These are phyloP conservation scores for Bombus consobrinus DNA, from an alignment of 1,140 invertebrate genomes.

Conservation along the genomic window DNA sequence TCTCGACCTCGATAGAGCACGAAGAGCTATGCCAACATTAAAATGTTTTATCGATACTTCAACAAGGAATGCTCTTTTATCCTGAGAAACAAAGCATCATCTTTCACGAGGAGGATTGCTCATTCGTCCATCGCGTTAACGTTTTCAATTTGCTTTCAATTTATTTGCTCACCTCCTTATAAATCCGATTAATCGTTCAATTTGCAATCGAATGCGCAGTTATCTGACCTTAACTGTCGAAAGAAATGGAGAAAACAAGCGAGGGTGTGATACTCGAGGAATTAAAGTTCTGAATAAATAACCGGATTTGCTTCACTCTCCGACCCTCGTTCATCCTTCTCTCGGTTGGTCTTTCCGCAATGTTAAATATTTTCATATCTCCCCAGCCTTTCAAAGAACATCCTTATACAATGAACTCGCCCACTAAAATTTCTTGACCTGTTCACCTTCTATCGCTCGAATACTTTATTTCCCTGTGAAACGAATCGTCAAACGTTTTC, in stretches of 20 bases:
- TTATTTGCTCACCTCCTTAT: not conserved
- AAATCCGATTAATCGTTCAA: slow-evolving; percentile 4
- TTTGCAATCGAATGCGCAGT: not conserved
- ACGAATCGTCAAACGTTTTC: not conserved
- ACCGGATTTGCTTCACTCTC: not conserved
- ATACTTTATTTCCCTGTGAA: not conserved
- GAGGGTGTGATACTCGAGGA: not conserved
- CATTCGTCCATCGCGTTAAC: not conserved
- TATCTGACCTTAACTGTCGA: not conserved
- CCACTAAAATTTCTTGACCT: not conserved
- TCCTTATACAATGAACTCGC: not conserved
- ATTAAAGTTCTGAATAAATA: not conserved
- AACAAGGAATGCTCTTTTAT: not conserved
- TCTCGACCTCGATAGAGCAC: not conserved
- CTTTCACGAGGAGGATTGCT: not conserved
- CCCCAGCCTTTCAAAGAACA: not conserved
- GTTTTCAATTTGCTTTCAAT: not conserved
- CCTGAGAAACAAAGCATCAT: not conserved
- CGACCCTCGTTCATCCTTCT: not conserved
- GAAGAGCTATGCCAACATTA: not conserved
- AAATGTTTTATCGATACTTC: not conserved
- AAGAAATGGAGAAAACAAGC: no score
- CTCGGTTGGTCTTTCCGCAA: not conserved
- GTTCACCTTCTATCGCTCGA: not conserved
- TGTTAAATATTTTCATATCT: not conserved